These are phyloP conservation scores for Lasiommata megera DNA, from an alignment of 2,888 invertebrate genomes.

Conservation along the genomic window DNA sequence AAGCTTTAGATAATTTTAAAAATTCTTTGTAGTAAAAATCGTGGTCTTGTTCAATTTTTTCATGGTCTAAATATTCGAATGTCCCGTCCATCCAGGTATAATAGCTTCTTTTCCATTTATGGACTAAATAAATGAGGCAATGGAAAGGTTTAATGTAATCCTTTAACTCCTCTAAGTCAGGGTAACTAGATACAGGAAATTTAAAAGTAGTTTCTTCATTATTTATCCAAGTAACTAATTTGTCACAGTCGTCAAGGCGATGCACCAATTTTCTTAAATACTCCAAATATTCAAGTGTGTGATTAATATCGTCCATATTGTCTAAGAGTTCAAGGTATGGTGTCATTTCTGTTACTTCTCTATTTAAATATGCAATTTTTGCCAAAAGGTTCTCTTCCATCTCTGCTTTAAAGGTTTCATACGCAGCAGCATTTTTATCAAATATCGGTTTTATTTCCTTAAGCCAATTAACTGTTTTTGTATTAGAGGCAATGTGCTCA, in stretches of 20 bases:
- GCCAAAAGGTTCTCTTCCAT: slow-evolving; percentile 90
- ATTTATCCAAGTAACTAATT: slow-evolving; percentile 92
- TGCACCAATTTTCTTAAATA: slow-evolving; percentile 88
- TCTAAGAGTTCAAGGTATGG: slow-evolving; percentile 89
- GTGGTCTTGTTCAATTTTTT: slow-evolving; percentile 88
- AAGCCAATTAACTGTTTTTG: slow-evolving; percentile 92
- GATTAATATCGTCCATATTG: slow-evolving; percentile 90
- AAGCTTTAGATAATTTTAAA: slow-evolving; percentile 88
- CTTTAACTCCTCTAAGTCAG: slow-evolving; percentile 89
- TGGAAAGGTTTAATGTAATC: slow-evolving; percentile 87
- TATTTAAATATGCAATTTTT: slow-evolving; percentile 85
- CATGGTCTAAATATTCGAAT: slow-evolving; percentile 91
- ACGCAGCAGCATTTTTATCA: slow-evolving; percentile 88
- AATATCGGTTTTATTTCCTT: slow-evolving; percentile 90
- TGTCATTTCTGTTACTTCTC: slow-evolving; percentile 86
- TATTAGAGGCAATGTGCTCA: slow-evolving; percentile 90
- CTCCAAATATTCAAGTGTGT: slow-evolving; percentile 89
- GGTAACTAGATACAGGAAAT: slow-evolving; percentile 88
- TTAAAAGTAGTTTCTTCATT: slow-evolving; percentile 93
- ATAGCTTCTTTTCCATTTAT: slow-evolving; percentile 89
- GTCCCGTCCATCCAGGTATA: slow-evolving; percentile 96
- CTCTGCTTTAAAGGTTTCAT: slow-evolving; percentile 90
- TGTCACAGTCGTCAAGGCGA: slow-evolving; percentile 87
- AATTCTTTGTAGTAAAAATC: slow-evolving; percentile 91
- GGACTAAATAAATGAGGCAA: slow-evolving; percentile 83